These are phyloP conservation scores for Siniperca obscura DNA, from an alignment of 2,797 vertebrate genomes.

Conservation along the genomic window DNA sequence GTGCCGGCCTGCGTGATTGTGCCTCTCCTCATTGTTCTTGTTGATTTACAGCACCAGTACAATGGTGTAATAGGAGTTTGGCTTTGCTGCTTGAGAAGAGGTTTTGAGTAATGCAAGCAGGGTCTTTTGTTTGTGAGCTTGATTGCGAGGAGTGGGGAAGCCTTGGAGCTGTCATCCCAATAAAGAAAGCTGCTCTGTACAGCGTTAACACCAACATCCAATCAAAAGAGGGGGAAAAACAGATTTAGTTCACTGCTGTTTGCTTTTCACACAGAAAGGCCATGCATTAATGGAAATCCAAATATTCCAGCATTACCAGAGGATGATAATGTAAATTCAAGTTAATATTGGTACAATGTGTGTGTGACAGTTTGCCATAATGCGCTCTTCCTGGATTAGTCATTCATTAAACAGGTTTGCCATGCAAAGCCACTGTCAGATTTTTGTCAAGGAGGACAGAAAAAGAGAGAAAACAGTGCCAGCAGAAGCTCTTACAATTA, in stretches of 20 bases:
- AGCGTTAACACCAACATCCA: conserved; percentile 77
- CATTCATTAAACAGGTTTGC: conserved; percentile 89
- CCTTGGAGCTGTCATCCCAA: conserved; percentile 83
- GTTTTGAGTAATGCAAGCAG: conserved; percentile 81
- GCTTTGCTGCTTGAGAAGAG: conserved; percentile 80
- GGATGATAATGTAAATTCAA: conserved; percentile 91
- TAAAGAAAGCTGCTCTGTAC: conserved; percentile 80
- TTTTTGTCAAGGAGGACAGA: conserved; percentile 85
- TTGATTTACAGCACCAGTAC: conserved; percentile 83
- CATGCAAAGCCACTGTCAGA: conserved; percentile 90
- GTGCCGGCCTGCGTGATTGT: conserved; percentile 76
- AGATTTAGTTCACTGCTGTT: conserved; percentile 85
- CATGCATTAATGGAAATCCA: conserved; percentile 86
- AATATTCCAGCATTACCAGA: conserved; percentile 88
- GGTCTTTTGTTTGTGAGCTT: conserved; percentile 84
- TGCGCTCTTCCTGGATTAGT: conserved; percentile 86
- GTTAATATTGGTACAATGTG: conserved; percentile 88
- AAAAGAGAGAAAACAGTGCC: conserved; percentile 76
- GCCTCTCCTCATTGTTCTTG: conserved; percentile 78
- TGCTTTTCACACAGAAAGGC: conserved; percentile 80
- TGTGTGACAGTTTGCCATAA: conserved; percentile 88
- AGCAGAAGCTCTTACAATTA: conserved; percentile 83
- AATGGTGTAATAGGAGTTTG: conserved; percentile 83
- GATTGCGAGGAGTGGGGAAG: conserved; percentile 79
- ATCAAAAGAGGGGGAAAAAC: conserved; percentile 73